Percentiles rank a stretch among this genome's conserved stretches.
Conservation (phyloP, 2,888 invertebrate genomes). For the Thymelicus sylvestris region DNA sequence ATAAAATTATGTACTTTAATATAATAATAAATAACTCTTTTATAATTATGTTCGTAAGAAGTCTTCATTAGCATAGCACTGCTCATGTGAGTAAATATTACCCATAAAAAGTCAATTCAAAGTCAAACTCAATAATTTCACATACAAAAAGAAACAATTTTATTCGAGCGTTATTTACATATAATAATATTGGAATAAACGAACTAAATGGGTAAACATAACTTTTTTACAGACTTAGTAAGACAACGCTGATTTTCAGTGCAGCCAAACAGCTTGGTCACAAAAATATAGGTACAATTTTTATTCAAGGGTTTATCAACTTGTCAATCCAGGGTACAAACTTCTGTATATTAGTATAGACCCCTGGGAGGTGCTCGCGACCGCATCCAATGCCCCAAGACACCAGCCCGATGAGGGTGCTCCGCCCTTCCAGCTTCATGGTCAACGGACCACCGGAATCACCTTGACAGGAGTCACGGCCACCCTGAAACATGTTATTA, state of each 20-base stretch:
- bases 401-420: constrained; percentile 94
- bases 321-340: constrained; percentile 97
- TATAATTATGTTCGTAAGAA: too few relatives aligned
- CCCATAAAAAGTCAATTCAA: too few relatives aligned
- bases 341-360: constrained; percentile 96
- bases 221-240: too few relatives aligned
- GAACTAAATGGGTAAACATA: too few relatives aligned
- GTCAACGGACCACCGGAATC: constrained; percentile 96
- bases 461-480: constrained; percentile 90
- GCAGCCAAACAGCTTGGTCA: background rate
- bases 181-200: too few relatives aligned
- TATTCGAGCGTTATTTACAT: too few relatives aligned
- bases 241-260: background rate
- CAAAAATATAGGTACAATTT: background rate
- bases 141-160: too few relatives aligned
- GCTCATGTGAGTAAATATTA: too few relatives aligned
- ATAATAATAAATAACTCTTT: too few relatives aligned
- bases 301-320: constrained; percentile 82
- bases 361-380: constrained; percentile 94
- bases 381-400: constrained; percentile 98
- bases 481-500: constrained; percentile 76
- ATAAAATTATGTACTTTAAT: too few relatives aligned
- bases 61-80: too few relatives aligned
- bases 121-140: too few relatives aligned
- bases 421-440: constrained; percentile 92